Base-by-base conservation (phyloP, 2,113 vertebrate genomes). In the Phalacrocorax pelagicus region DNA sequence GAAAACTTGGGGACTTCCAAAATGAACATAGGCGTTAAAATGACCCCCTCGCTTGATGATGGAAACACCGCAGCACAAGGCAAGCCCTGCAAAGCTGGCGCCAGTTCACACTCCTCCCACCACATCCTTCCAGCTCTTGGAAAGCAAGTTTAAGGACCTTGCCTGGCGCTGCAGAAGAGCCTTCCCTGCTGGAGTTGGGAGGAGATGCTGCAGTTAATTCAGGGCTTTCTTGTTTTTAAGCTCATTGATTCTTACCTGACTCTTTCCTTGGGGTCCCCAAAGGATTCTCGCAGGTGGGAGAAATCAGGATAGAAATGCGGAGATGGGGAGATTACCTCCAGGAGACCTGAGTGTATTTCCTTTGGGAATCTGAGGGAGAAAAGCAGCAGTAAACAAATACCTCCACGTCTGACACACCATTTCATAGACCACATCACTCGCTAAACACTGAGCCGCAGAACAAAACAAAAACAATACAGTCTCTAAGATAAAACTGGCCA, bases 301-400 rank as follows among this genome's bases (percentile, higher is more conserved):
- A 99, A 99, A 97, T 99, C 99, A 36, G 99, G 99, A 88, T 99
- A 99, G 97, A 99, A 99, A 97, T 99, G 98, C 9, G 99, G 97
- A 46, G 99, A 99, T 1, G 99, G 99, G 69, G 99, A 99, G 97
- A 99, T 99, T 95, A 99, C 98, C 96, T 99, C 99, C 96, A 99
- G 96, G 82, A 99, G 98, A 69, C 99, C 99, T 2, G 99, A 98
- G 96, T 98, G 98, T 92, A 99, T 99, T 98, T 99, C 99, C 47
- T 94, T 98, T 9, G 99, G 99, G 78, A 99, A 99, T 95, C 99
- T 99, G 96, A 62, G 46, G 40, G 36, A 87, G 74, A 90, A 87
- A 95, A 84, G 74, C 69, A 94, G 65, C 55, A 59, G 63, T 69
- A 88, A 84, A 92, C 75, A 93, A 73, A 89, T 47, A 70, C 44